Evolutionary conservation across 2,113 vertebrate species (phyloP), one percentile per base, ranked within the genome.

Genomic region (Lycaon pictus): DNA sequence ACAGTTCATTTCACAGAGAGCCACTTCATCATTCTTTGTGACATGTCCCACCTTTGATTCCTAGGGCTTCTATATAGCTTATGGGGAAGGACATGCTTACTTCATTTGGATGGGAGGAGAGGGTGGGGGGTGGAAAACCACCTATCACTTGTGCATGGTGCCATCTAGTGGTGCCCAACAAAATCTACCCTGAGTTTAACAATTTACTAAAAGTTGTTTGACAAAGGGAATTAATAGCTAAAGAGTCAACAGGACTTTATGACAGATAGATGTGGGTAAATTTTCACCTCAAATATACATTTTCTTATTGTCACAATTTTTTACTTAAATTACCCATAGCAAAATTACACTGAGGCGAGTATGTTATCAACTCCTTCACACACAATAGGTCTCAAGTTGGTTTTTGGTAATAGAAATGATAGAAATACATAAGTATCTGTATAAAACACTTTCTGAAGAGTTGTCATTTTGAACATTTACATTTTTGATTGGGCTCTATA

Each of bases 101-200:
- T 43, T 62, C n/a, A 1, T 4, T 6, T 20, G 27, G 55, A 82
- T 32, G 17, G 15, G 85, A 25, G 0, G 19, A 48, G 37, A 37
- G 25, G 27, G 29, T 2, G 55, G 15, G 55, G 43, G 6, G 5
- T 25, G 0, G 22, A 56, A 0, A 1, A 37, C 55, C 51, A 37
- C 63, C 29, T 2, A 60, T 0, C 22, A 80, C 90, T 94, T 95
- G 98, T 93, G 82, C 62, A 81, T 96, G 98, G 97, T 97, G 98
- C 98, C 99, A 98, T 96, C 98, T 99, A 87, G 98, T 98, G 99
- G 98, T 90, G 6, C 0, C 7, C 1, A 25, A 67, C 19, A 23
- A 43, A 0, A 0, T 58, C 91, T 90, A 69, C 48, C 80, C 72
- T 35, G 35, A 62, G 85, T 92, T 94, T 92, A 72, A 89, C 84